phyloP scores from a whole-genome alignment of 1,140 invertebrate species.

The Propsilocerus akamusi region DNA sequence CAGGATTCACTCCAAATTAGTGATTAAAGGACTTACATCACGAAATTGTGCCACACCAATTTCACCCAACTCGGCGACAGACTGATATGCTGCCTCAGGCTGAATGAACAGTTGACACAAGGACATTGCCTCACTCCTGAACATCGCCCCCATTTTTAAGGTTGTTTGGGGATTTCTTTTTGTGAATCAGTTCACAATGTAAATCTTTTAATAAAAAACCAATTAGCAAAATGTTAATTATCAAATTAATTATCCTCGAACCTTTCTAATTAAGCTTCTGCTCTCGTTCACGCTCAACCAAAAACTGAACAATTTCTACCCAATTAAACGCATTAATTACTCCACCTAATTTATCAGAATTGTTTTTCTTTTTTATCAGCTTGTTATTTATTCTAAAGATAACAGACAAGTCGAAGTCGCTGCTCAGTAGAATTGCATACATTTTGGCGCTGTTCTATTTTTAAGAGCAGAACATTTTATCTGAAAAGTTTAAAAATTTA shows the following conservation, averaged over 20 bases:
- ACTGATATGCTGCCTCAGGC: constrained; percentile 84
- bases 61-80: constrained; percentile 83
- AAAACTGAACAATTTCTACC: not conserved
- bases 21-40: constrained; percentile 56
- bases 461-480: no score
- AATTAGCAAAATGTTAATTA: not conserved
- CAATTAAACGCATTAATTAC: not conserved
- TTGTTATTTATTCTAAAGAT: no score
- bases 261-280: not conserved
- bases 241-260: not conserved
- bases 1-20: no score
- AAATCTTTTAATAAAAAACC: no score
- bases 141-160: constrained; percentile 55
- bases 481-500: no score
- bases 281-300: not conserved
- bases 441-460: no score
- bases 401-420: no score
- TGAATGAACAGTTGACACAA: constrained; percentile 79
- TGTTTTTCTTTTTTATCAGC: no score
- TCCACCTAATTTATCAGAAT: no score
- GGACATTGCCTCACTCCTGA: constrained; percentile 80
- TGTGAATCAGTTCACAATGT: no score
- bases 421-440: no score
- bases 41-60: constrained; percentile 79
- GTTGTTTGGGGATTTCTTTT: no score